Evolutionary conservation across 30 jellyfish, hydroid and myxozoan species (phyloP).

Genomic region (Aurelia coerulea): DNA sequence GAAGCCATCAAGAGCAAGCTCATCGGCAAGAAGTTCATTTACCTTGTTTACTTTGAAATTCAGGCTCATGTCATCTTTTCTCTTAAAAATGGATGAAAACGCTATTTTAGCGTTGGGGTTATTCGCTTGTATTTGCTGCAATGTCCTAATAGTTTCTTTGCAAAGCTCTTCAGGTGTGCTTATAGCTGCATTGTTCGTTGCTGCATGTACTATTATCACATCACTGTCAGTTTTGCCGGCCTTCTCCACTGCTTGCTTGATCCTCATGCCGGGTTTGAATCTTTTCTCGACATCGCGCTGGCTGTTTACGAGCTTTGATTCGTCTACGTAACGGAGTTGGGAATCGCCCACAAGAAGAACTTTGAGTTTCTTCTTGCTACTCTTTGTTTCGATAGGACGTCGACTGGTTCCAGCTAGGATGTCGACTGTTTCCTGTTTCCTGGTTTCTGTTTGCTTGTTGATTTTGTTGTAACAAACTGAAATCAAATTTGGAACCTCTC

Average conservation of each 20-base stretch:
- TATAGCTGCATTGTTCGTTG: background rate
- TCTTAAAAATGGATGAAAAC: background rate
- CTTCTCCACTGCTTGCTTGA: background rate
- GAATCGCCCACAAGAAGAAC: constrained; percentile 11
- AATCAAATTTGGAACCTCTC: too few species aligned
- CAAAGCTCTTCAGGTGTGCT: constrained; percentile 13
- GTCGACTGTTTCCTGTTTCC: too few species aligned
- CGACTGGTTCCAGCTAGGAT: background rate
- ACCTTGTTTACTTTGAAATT: constrained; percentile 1
- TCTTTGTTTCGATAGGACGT: background rate
- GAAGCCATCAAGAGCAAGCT: background rate
- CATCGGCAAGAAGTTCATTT: background rate
- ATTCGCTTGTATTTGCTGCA: background rate
- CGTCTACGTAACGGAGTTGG: background rate
- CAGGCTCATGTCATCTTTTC: constrained; percentile 6
- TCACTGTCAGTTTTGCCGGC: constrained; percentile 9
- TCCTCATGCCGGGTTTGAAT: constrained; percentile 7
- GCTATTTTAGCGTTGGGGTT: background rate
- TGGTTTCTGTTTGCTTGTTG: too few species aligned
- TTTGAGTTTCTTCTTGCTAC: constrained; percentile 6
- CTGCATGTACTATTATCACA: background rate
- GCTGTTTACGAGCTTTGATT: background rate
- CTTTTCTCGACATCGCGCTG: background rate
- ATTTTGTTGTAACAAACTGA: too few species aligned
- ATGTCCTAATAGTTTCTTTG: background rate